Percentiles rank a stretch among this genome's conserved stretches.
phyloP scores from a whole-genome alignment of 2,113 vertebrate species.

The Nycticryphes semicollaris region DNA sequence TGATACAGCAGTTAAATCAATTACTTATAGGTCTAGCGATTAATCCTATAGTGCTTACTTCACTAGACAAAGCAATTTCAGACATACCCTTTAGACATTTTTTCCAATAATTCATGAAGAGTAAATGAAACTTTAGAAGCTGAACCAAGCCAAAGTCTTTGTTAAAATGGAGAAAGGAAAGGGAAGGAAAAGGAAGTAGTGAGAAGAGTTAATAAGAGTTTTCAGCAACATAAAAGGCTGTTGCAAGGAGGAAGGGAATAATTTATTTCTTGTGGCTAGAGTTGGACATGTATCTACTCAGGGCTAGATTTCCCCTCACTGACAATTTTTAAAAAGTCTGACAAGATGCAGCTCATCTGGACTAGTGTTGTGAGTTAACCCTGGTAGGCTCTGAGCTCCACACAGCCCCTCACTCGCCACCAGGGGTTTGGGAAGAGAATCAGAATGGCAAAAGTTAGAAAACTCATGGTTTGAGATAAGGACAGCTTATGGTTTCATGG shows the following conservation, averaged over 20 bases:
- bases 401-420: accelerated
- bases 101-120: background rate
- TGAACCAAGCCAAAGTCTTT: background rate
- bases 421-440: background rate
- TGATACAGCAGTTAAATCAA: background rate
- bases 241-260: background rate
- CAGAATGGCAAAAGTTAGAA: background rate
- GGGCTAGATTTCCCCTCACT: background rate
- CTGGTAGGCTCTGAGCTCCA: background rate
- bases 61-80: background rate
- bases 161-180: background rate
- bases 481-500: background rate
- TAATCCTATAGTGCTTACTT: background rate
- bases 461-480: background rate
- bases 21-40: background rate
- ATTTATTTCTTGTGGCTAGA: background rate
- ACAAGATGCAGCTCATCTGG: background rate
- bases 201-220: background rate
- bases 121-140: background rate
- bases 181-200: background rate
- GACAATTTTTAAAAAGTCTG: background rate
- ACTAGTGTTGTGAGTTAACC: background rate
- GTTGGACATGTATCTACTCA: background rate
- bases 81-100: background rate
- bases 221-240: background rate